These are phyloP conservation scores for Macropis europaea DNA, from an alignment of 2,888 invertebrate genomes.

Conservation along the genomic window DNA sequence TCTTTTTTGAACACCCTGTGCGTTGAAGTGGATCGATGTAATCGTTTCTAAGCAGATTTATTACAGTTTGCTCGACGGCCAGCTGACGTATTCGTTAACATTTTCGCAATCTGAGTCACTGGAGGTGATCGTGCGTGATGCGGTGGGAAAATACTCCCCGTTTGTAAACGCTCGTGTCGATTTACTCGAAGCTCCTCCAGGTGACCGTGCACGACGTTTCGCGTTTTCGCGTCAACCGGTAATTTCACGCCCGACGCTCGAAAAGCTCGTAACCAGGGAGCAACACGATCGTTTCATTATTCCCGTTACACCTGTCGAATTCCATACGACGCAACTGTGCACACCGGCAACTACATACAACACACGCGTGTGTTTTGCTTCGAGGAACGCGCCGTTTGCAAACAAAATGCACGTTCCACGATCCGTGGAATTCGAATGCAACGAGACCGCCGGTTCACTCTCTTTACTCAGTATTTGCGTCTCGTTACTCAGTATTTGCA, in stretches of 20 bases:
- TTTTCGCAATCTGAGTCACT: slow-evolving; percentile 52
- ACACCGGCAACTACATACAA: not conserved
- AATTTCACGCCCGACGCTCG: slow-evolving; percentile 16
- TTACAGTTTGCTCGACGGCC: not conserved
- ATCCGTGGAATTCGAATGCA: slow-evolving; percentile 13
- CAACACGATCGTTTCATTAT: slow-evolving; percentile 26
- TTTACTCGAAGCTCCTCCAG: slow-evolving; percentile 30
- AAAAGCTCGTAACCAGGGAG: not conserved
- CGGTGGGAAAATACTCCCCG: slow-evolving; percentile 26
- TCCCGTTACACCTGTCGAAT: slow-evolving; percentile 22
- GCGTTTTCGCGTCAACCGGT: slow-evolving; percentile 5
- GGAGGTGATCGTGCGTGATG: slow-evolving; percentile 25
- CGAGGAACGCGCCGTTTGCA: slow-evolving; percentile 4
- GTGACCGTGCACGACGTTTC: slow-evolving; percentile 8
- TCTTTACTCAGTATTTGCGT: too few relatives aligned
- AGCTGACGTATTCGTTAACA: slow-evolving; percentile 13
- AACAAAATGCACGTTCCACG: not conserved
- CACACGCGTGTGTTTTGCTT: slow-evolving; percentile 5
- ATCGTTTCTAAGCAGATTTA: not conserved
- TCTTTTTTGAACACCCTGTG: too few relatives aligned
- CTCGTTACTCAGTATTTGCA: too few relatives aligned
- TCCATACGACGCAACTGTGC: not conserved
- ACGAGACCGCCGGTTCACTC: not conserved
- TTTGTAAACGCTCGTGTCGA: slow-evolving; percentile 30
- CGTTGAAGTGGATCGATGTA: slow-evolving; percentile 1